Evolutionary conservation across 2,797 vertebrate genomes (phyloP), one percentile per base, ranked within the genome.

Genomic region (Amphiprion clarkii): DNA sequence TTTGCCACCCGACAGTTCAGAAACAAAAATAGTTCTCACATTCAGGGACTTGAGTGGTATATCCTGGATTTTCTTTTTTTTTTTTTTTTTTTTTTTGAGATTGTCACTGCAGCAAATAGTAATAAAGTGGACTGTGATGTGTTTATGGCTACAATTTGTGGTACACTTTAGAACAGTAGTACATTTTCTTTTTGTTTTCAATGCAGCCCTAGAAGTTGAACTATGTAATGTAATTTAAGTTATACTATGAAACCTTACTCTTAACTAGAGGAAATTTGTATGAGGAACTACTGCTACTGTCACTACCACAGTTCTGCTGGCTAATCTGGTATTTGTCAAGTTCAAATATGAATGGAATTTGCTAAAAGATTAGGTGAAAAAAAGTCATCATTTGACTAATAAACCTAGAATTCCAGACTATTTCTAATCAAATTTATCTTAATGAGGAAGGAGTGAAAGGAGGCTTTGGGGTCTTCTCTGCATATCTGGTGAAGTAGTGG

Each of bases 21-120:
- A 79, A 92, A 91, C 71, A 73, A 79, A 90, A 93, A 89, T 57
- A 89, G 71, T 81, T 88, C 44, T 80, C 74, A 73, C 44, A 21
- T 87, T 85, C 44, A 2, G 58, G 29, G 49, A 62, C 19, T 33
- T 2, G 14, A 27, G 31, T 2, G 1, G 16, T 4, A 31, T 48
- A 27, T 57, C 73, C 44, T 21, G 29, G 51, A 14, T 21, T 9
- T 62, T 21, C 56, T 57, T 48, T 60, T 1, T 23, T n/a, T 19
- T 62, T 16, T 21, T 11, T 27, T 3, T 27, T 53, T 58, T n/a
- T 42, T 60, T 21, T 67, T 31, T 33, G 39, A 59, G 23, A 39
- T 46, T 36, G 40, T 78, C 60, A 9, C 42, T 62, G 56, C 31
- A 74, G 39, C 29, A n/a, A 33, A 23, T 25, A 13, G 36, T 0